These are phyloP conservation scores for Tupiocoris notatus DNA, from an alignment of 2,888 invertebrate species.

Conservation along the genomic window DNA sequence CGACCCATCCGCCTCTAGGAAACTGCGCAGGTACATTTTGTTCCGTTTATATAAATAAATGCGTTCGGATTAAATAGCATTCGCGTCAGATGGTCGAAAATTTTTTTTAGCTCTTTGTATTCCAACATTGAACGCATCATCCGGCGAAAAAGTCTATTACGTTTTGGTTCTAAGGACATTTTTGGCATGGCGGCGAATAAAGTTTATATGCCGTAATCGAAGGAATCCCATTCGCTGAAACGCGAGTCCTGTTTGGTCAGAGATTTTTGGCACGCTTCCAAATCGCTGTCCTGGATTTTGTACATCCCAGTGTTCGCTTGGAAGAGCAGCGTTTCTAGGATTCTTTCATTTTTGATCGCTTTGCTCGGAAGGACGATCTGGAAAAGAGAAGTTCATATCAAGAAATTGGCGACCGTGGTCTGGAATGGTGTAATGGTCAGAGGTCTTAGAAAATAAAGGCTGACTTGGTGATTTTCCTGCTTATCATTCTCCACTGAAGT, in stretches of 20 bases:
- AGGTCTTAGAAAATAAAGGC: no score
- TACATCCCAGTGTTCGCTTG: constrained; percentile 93
- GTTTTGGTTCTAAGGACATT: no score
- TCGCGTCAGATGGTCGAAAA: no score
- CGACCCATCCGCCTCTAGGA: constrained; percentile 12
- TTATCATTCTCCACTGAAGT: no score
- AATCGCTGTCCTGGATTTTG: constrained; percentile 80
- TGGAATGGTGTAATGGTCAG: no score
- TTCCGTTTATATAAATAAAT: constrained; percentile 26
- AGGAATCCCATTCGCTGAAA: constrained; percentile 77
- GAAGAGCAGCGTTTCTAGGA: constrained; percentile 87
- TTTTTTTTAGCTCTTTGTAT: no score
- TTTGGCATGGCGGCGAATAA: no score
- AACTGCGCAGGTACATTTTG: constrained; percentile 21
- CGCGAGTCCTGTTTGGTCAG: constrained; percentile 86
- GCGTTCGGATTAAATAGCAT: constrained; percentile 8
- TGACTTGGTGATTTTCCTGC: no score
- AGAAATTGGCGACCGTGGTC: no score
- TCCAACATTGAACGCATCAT: no score
- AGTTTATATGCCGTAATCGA: constrained; percentile 64
- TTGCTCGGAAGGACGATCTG: constrained; percentile 86
- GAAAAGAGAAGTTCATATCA: constrained; percentile 50
- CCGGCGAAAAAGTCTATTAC: no score
- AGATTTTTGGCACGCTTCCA: constrained; percentile 83
- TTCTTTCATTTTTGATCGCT: constrained; percentile 87